Conservation (phyloP, 2,797 vertebrate genomes). For the Lithobates sylvaticus region DNA sequence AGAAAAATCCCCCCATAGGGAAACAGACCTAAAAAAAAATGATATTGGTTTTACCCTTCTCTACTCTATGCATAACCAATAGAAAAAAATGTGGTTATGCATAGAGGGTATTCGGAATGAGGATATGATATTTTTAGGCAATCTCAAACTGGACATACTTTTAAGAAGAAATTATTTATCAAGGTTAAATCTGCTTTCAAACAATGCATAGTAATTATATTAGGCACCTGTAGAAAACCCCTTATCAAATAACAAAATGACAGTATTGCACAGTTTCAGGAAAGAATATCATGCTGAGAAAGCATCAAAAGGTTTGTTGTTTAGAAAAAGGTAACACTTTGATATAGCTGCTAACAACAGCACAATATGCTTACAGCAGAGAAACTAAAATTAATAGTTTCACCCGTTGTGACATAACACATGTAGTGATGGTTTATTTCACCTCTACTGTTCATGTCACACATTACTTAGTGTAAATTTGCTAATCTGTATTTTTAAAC, state of each 20-base stretch:
- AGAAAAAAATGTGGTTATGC: too few species aligned
- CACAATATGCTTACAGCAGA: conserved; percentile 64
- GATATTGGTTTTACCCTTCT: too few species aligned
- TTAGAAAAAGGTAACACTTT: conserved; percentile 62
- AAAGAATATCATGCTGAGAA: conserved; percentile 62
- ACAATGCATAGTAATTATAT: conserved; percentile 2
- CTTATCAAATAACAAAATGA: conserved; percentile 57
- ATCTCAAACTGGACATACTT: background rate
- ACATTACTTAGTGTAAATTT: background rate
- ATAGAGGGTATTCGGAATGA: background rate
- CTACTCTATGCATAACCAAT: too few species aligned
- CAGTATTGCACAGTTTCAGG: conserved; percentile 34
- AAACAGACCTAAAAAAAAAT: too few species aligned
- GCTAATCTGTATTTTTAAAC: too few species aligned
- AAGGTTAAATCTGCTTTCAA: background rate
- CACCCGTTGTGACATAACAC: background rate
- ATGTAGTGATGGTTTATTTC: conserved; percentile 33
- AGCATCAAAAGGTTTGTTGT: conserved; percentile 47
- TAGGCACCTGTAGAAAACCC: background rate
- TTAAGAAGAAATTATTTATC: background rate
- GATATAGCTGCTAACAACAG: conserved; percentile 62
- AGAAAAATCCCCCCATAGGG: too few species aligned
- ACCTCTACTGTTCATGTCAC: conserved; percentile 13
- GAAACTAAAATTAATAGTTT: conserved; percentile 51
- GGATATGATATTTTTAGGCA: background rate